A percentile compares a stretch with the other conserved stretches of the same genome.
Conservation (phyloP, 1,140 invertebrate species). For the Cardiocondyla obscurior region DNA sequence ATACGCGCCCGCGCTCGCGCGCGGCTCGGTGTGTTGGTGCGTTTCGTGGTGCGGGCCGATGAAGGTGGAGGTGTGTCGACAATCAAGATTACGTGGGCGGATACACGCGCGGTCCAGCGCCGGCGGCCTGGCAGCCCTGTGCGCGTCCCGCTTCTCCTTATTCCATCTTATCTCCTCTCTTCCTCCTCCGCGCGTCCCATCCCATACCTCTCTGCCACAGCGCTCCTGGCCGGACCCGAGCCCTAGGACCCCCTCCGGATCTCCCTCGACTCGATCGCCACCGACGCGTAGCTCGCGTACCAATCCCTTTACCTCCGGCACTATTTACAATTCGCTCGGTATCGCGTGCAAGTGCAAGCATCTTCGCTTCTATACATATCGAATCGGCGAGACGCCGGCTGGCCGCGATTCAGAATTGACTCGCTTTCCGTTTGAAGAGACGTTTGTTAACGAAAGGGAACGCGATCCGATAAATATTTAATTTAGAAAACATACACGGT, state of each 20-base stretch:
- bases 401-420: slow-evolving; percentile 15
- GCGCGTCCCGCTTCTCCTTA: slow-evolving; percentile 63
- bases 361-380: neutral
- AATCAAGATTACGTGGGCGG: slow-evolving; percentile 77
- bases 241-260: slow-evolving; percentile 13
- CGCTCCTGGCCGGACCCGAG: slow-evolving; percentile 1
- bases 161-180: neutral
- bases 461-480: neutral
- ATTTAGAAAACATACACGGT: neutral
- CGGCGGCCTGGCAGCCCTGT: slow-evolving; percentile 75
- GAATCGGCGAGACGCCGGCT: neutral
- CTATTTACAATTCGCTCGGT: slow-evolving; percentile 70
- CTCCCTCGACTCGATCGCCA: slow-evolving; percentile 34
- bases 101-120: slow-evolving; percentile 75
- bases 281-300: slow-evolving; percentile 50
- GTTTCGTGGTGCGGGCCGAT: slow-evolving; percentile 63
- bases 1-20: slow-evolving; percentile 19
- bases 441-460: neutral
- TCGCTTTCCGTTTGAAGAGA: neutral
- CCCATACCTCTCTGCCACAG: neutral
- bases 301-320: slow-evolving; percentile 4
- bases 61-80: slow-evolving; percentile 79
- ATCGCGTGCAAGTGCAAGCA: slow-evolving; percentile 54
- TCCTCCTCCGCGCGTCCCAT: neutral
- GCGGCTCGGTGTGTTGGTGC: slow-evolving; percentile 54